Evolutionary conservation across 2,888 invertebrate genomes (phyloP), one percentile per base, ranked within the genome.

Genomic region (Dilophus febrilis): DNA sequence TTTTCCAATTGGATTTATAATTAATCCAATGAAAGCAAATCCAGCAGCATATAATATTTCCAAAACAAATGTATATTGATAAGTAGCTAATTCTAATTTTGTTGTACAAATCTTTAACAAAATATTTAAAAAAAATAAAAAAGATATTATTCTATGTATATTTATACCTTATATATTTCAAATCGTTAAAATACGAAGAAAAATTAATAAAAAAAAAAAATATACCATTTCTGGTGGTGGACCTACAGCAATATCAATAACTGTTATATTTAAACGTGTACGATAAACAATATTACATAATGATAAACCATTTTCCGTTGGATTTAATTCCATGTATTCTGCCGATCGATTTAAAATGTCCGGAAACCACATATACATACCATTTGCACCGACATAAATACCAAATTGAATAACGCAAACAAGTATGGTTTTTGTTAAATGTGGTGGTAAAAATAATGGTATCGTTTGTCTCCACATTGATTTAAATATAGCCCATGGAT

Each of bases 311-410:
- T n/a, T n/a, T 31, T 50, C 46, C 14, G 45, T 45, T 0, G 56
- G 54, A 43, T 56, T 45, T 22, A 49, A 45, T 6, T 48, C 49
- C 32, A 50, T 50, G 42, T 50, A 58, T 18, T 53, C 51, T 1
- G 51, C 53, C 26, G 57, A 50, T 35, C 52, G 53, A 42, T 59
- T 57, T 26, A 59, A 44, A 12, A 60, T 57, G 37, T 56, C 51
- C 4, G 58, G 58, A 40, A 59, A 56, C 56, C 57, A 60, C 53
- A 60, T 55, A 32, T 58, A 55, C 51, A 60, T 51, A 19, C 57
- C 55, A 44, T 56, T 54, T 11, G 53, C 56, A 22, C 57, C 56
- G 8, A 50, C 45, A 42, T 55, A 57, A 3, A 57, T 55, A 30
- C 49, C 53, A 45, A 59, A 59, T 46, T 58, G 56, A 36, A 60